These are phyloP conservation scores for Anthoptus insignis DNA, from an alignment of 2,888 invertebrate species.

Conservation along the genomic window DNA sequence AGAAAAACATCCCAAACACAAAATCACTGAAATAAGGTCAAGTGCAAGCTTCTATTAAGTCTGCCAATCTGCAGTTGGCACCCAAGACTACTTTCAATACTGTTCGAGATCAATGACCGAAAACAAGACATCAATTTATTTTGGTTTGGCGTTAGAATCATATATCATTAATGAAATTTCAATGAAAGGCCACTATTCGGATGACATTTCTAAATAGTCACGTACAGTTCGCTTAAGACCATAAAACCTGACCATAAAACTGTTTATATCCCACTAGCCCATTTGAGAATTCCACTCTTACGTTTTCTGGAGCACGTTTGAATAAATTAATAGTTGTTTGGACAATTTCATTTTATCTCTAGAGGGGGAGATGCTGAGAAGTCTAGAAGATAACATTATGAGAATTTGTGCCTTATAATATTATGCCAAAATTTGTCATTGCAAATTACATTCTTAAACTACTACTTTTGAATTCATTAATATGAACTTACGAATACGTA, in stretches of 20 bases:
- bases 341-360: constrained; percentile 4
- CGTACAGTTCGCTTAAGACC: not conserved
- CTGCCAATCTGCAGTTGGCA: not conserved
- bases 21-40: too few species aligned
- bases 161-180: not conserved
- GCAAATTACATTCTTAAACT: not conserved
- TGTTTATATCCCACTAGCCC: not conserved
- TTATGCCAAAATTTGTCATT: not conserved
- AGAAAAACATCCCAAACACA: too few species aligned
- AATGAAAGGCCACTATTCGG: not conserved
- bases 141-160: not conserved
- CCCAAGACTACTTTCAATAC: not conserved
- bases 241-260: constrained; percentile 1
- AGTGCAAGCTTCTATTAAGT: not conserved
- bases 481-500: too few species aligned
- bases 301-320: constrained; percentile 7
- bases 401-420: not conserved
- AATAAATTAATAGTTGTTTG: constrained; percentile 7
- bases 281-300: constrained; percentile 3
- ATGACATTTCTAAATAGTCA: not conserved
- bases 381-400: not conserved
- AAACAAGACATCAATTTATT: not conserved
- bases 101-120: not conserved
- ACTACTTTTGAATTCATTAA: too few species aligned
- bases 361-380: not conserved